phyloP scores from a whole-genome alignment of 2,113 vertebrate species.

The Alectura lathami region DNA sequence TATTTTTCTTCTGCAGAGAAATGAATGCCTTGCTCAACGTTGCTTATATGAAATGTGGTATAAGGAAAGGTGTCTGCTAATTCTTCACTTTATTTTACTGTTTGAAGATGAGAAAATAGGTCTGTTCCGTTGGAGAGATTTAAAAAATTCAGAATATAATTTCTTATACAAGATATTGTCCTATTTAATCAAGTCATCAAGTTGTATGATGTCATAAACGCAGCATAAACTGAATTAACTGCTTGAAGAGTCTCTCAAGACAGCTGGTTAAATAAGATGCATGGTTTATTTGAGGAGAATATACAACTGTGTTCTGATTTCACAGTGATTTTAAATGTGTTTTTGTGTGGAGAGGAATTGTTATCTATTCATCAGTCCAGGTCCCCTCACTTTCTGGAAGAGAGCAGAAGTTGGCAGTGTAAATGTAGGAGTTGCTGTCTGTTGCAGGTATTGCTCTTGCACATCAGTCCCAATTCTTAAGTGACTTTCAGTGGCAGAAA shows the following conservation, averaged over 20 bases:
- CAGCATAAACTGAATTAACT: constrained; percentile 29
- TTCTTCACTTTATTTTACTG: not conserved
- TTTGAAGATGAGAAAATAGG: not conserved
- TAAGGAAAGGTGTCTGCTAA: not conserved
- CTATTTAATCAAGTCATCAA: constrained; percentile 25
- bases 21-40: not conserved
- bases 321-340: not conserved
- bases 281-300: not conserved
- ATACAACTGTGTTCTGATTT: not conserved
- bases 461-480: not conserved
- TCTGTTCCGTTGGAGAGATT: not conserved
- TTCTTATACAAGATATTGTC: constrained; percentile 3
- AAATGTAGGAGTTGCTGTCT: not conserved
- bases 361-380: not conserved
- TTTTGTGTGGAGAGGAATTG: not conserved
- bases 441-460: not conserved
- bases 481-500: not conserved
- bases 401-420: not conserved
- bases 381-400: not conserved
- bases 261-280: constrained; percentile 30
- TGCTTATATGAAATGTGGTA: not conserved
- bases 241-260: not conserved
- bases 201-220: constrained; percentile 29
- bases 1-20: not conserved
- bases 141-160: not conserved